phyloP scores from a whole-genome alignment of 2,888 invertebrate genomes.

The Notocelia uddmanniana region DNA sequence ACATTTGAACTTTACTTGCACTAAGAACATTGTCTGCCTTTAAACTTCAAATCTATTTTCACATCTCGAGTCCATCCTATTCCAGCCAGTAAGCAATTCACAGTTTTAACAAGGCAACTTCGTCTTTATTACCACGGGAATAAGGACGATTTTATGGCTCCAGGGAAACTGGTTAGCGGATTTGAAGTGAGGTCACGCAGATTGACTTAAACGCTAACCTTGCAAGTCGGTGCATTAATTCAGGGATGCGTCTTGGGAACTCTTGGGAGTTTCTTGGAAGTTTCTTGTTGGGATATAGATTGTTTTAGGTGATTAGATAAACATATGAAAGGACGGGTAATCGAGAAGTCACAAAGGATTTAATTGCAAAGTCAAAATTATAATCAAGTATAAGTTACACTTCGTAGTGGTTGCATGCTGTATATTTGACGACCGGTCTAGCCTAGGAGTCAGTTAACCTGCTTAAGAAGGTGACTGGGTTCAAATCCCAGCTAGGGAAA shows the following conservation, averaged over 20 bases:
- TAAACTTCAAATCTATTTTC: background rate
- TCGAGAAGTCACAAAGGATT: background rate
- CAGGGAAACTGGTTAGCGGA: background rate
- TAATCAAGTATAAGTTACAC: no score
- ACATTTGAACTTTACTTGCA: background rate
- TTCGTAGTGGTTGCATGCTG: background rate
- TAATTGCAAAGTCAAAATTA: background rate
- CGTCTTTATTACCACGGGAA: background rate
- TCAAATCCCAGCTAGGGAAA: no score
- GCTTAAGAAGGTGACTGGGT: no score
- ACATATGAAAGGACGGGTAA: background rate
- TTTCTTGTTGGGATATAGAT: conserved; percentile 7
- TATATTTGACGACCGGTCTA: background rate
- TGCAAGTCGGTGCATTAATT: conserved; percentile 44
- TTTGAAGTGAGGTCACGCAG: conserved; percentile 18
- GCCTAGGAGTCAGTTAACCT: no score
- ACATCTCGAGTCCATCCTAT: background rate
- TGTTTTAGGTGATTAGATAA: background rate
- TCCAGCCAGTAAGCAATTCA: background rate
- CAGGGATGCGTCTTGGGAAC: conserved; percentile 19
- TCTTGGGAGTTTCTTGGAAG: background rate
- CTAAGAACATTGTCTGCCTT: background rate
- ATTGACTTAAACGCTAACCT: conserved; percentile 25
- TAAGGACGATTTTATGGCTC: conserved; percentile 9
- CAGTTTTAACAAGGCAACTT: background rate